Conservation (phyloP, 2,113 vertebrate genomes). For the Megaleporinus macrocephalus region DNA sequence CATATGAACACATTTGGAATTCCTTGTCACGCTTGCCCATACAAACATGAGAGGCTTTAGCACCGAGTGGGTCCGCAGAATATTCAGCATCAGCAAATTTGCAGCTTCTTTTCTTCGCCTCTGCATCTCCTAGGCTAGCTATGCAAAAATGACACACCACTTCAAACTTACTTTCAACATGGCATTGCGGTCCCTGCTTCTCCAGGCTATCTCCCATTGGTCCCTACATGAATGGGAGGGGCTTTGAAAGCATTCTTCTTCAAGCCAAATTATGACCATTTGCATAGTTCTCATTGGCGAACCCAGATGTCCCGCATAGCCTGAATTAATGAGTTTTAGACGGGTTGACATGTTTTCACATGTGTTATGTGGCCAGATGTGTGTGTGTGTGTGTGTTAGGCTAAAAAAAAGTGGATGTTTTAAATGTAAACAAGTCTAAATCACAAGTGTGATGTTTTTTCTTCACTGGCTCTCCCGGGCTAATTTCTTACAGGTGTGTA, state of each 20-base stretch:
- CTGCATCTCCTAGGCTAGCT: not conserved
- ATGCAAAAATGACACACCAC: not conserved
- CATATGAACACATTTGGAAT: slow-evolving; percentile 49
- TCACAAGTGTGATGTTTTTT: slow-evolving; percentile 21
- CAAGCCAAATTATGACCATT: not conserved
- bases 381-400: not conserved
- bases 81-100: slow-evolving; percentile 17
- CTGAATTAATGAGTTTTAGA: slow-evolving; percentile 6
- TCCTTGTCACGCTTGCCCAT: slow-evolving; percentile 42
- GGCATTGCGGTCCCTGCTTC: not conserved
- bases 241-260: not conserved
- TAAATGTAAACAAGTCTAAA: slow-evolving; percentile 21
- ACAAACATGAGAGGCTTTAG: slow-evolving; percentile 40
- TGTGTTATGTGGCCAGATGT: not conserved
- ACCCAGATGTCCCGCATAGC: not conserved
- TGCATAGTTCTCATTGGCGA: not conserved
- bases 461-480: not conserved
- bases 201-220: not conserved
- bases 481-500: slow-evolving; percentile 22
- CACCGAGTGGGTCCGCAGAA: slow-evolving; percentile 29
- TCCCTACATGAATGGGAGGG: not conserved
- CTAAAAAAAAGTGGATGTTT: slow-evolving; percentile 15
- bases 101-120: not conserved
- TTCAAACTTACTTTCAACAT: not conserved
- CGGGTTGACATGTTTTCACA: slow-evolving; percentile 6